These are phyloP conservation scores for Erynnis tages DNA, from an alignment of 2,888 invertebrate genomes.

Conservation along the genomic window DNA sequence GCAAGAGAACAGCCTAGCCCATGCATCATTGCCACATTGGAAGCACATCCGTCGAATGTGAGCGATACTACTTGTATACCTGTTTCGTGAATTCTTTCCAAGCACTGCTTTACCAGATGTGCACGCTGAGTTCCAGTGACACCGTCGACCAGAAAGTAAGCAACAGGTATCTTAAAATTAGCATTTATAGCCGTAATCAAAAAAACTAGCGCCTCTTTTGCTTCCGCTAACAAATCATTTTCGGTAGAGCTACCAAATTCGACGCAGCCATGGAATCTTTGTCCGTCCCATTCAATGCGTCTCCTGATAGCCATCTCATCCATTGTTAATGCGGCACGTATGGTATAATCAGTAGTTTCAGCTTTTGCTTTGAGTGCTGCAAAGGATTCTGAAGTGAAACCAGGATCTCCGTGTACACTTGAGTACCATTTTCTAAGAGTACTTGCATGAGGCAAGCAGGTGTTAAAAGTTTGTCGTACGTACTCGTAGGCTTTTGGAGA, in stretches of 20 bases:
- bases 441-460: conserved; percentile 31
- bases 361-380: conserved; percentile 23
- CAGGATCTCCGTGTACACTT: conserved; percentile 17
- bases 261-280: conserved; percentile 29
- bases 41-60: conserved; percentile 37
- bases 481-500: conserved; percentile 37
- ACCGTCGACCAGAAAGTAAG: conserved; percentile 37
- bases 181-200: conserved; percentile 34
- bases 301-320: conserved; percentile 35
- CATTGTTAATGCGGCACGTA: conserved; percentile 12
- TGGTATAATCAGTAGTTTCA: background rate
- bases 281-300: conserved; percentile 31
- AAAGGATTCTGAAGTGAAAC: conserved; percentile 28
- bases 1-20: background rate
- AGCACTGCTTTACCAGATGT: conserved; percentile 27
- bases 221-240: conserved; percentile 30
- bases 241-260: conserved; percentile 30
- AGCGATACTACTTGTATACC: conserved; percentile 30
- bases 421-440: conserved; percentile 23
- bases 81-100: conserved; percentile 30
- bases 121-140: conserved; percentile 30
- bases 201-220: conserved; percentile 38
- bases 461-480: conserved; percentile 36
- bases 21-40: conserved; percentile 10
- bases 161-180: conserved; percentile 36